Evolutionary conservation across 2,113 vertebrate species (phyloP).

Genomic region (Hepsetus odoe): DNA sequence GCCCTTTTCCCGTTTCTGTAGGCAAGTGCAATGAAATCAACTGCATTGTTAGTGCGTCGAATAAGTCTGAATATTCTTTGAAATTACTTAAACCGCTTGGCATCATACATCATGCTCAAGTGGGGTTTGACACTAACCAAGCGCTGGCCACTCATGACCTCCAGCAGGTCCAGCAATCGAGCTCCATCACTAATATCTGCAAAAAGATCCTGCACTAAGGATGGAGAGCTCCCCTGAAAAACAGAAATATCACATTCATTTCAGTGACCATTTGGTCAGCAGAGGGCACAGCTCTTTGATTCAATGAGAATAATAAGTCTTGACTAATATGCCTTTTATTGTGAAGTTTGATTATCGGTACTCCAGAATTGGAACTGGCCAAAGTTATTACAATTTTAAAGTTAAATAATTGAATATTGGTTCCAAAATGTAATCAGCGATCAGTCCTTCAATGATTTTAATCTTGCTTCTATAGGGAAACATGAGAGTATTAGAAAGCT

Average conservation of each 20-base stretch:
- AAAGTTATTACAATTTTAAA: too few relatives aligned
- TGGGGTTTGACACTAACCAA: conserved; percentile 79
- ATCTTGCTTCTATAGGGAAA: too few relatives aligned
- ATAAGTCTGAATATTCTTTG: neutral
- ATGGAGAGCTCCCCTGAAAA: conserved; percentile 80
- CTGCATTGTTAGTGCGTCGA: neutral
- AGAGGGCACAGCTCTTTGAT: neutral
- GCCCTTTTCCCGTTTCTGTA: conserved; percentile 86
- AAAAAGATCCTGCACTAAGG: conserved; percentile 83
- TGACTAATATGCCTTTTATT: too few relatives aligned
- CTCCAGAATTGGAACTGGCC: too few relatives aligned
- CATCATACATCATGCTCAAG: neutral
- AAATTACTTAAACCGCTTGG: neutral
- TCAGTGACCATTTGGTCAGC: neutral
- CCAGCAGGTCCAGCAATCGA: conserved; percentile 86
- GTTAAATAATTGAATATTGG: too few relatives aligned
- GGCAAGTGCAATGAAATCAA: conserved; percentile 38
- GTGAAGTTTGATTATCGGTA: too few relatives aligned
- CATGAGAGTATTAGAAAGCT: too few relatives aligned
- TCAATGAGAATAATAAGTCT: neutral
- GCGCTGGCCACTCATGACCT: conserved; percentile 86
- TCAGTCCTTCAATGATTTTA: too few relatives aligned
- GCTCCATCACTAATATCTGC: conserved; percentile 84
- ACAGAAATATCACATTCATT: conserved; percentile 16
- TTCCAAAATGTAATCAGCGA: too few relatives aligned